These are phyloP conservation scores for Ophioderma brevispina DNA, from an alignment of 35 echinoderm and acorn worm species.

Conservation along the genomic window DNA sequence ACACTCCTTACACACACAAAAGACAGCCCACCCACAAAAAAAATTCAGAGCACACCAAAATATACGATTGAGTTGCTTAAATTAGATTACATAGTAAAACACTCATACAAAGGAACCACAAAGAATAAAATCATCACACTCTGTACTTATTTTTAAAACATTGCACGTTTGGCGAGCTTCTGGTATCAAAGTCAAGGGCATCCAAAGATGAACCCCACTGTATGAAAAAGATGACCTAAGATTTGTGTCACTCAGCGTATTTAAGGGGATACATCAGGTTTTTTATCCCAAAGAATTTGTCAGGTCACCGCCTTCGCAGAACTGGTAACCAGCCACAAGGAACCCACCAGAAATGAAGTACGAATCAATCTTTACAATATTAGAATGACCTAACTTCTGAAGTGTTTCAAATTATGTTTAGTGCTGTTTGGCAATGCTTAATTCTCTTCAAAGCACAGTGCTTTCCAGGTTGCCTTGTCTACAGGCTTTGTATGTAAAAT, in stretches of 20 bases:
- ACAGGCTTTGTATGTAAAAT: neutral
- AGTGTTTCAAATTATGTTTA: neutral
- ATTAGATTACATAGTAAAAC: no score
- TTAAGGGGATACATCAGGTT: neutral
- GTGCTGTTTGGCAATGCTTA: neutral
- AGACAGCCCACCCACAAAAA: no score
- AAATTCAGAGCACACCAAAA: neutral
- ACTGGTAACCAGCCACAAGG: neutral
- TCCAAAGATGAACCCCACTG: no score
- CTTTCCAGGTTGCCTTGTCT: neutral
- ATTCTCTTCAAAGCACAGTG: neutral
- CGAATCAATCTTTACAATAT: neutral
- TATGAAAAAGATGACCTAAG: no score
- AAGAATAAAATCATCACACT: no score
- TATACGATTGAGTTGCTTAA: no score
- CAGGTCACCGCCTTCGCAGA: neutral
- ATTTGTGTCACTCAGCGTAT: neutral
- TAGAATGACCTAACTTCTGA: neutral
- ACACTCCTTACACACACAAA: no score
- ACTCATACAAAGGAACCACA: no score
- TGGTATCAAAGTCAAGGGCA: no score
- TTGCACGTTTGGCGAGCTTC: no score
- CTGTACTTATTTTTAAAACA: no score
- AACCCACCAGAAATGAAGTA: neutral
- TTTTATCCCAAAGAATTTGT: neutral